A percentile compares a stretch with the other conserved stretches of the same genome.
These are phyloP conservation scores for Acrobasis consociella DNA, from an alignment of 2,888 invertebrate species.

Conservation along the genomic window DNA sequence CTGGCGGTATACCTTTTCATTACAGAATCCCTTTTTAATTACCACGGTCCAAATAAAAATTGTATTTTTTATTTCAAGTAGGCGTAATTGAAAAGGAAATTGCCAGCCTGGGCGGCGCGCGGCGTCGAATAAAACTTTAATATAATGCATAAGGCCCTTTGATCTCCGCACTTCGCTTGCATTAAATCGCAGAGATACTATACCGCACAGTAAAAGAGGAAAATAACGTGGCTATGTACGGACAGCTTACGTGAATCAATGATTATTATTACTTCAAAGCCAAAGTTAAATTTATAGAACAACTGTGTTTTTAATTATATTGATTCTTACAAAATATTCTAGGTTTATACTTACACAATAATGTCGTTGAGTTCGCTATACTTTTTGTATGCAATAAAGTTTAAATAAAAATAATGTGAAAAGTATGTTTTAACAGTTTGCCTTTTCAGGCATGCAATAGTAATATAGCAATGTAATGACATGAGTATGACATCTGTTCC, in stretches of 20 bases:
- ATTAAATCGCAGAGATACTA: constrained; percentile 69
- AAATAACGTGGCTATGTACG: constrained; percentile 35
- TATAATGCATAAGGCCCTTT: constrained; percentile 81
- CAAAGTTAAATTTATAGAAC: too few species aligned
- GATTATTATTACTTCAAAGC: constrained; percentile 35
- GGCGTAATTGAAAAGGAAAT: constrained; percentile 82
- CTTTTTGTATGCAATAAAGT: too few species aligned
- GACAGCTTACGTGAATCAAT: constrained; percentile 34
- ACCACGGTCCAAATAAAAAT: constrained; percentile 80
- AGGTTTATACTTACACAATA: too few species aligned
- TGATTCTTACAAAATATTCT: too few species aligned
- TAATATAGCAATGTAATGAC: too few species aligned
- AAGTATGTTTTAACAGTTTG: too few species aligned
- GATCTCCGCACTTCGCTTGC: constrained; percentile 75
- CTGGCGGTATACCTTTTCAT: constrained; percentile 81
- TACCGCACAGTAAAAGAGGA: constrained; percentile 46
- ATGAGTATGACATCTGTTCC: constrained; percentile 19
- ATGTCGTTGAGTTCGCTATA: too few species aligned
- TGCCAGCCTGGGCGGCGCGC: constrained; percentile 67
- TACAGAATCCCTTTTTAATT: constrained; percentile 83
- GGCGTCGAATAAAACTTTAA: constrained; percentile 79
- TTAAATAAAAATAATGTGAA: too few species aligned
- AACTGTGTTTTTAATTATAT: too few species aligned
- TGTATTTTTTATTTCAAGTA: constrained; percentile 81
- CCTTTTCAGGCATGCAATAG: too few species aligned